phyloP scores from a whole-genome alignment of 2,797 vertebrate genomes.

The Ceryle rudis region DNA sequence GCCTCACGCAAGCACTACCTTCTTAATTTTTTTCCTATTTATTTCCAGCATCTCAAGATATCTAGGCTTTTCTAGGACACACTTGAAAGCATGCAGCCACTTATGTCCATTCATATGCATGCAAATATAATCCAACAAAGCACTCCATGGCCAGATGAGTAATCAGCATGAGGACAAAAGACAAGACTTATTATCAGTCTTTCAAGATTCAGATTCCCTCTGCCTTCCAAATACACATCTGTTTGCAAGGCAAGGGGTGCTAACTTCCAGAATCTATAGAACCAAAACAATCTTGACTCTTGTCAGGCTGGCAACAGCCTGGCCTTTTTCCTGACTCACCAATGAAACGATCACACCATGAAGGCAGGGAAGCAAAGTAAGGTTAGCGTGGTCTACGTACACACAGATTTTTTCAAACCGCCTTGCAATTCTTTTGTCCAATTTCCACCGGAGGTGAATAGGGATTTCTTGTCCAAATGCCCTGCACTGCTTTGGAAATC shows the following conservation, averaged over 20 bases:
- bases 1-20: background rate
- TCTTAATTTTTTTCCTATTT: background rate
- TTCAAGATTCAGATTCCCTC: constrained; percentile 24
- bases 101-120: constrained; percentile 37
- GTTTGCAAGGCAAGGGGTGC: background rate
- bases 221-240: constrained; percentile 7
- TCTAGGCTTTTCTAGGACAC: constrained; percentile 20
- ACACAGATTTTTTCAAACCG: background rate
- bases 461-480: background rate
- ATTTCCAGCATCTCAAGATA: constrained; percentile 15
- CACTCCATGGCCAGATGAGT: background rate
- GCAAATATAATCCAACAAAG: constrained; percentile 45
- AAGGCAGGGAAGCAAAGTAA: background rate
- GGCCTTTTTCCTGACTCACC: background rate
- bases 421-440: background rate
- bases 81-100: constrained; percentile 29
- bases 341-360: background rate
- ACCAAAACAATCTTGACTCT: background rate
- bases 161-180: constrained; percentile 54
- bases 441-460: background rate
- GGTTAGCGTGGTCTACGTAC: background rate
- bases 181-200: constrained; percentile 33
- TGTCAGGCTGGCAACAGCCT: background rate
- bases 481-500: background rate
- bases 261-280: constrained; percentile 9